Percentiles rank a stretch among this genome's conserved stretches.
Conservation (phyloP, 2,113 vertebrate species). For the Tringa solitaria region DNA sequence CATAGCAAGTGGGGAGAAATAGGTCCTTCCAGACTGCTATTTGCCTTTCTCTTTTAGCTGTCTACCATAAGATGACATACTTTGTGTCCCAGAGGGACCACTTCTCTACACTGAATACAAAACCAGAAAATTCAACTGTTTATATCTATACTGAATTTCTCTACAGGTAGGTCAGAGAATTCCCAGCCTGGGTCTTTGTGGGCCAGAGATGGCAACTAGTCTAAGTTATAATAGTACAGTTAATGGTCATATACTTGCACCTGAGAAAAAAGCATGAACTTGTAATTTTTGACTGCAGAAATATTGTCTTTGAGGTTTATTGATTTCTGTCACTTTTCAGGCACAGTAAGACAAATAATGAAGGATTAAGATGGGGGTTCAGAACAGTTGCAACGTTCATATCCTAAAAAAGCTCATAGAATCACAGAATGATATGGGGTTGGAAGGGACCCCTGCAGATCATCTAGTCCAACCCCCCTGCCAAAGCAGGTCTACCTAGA, state of each 20-base stretch:
- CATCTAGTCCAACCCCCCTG: no score
- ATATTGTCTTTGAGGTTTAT: not conserved
- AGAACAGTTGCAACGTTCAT: not conserved
- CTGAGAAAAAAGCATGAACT: not conserved
- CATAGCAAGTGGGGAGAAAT: not conserved
- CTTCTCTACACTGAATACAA: not conserved
- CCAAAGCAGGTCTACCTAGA: no score
- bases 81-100: not conserved
- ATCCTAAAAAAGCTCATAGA: not conserved
- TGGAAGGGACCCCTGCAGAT: no score
- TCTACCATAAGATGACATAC: not conserved
- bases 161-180: not conserved
- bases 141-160: not conserved
- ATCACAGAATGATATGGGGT: no score
- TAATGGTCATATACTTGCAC: not conserved
- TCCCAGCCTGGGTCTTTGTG: not conserved
- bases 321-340: not conserved
- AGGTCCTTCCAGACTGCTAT: not conserved
- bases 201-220: not conserved
- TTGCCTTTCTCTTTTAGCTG: not conserved
- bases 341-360: not conserved
- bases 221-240: not conserved
- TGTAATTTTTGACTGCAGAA: not conserved
- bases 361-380: not conserved
- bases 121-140: not conserved